Evolutionary conservation across 2,797 vertebrate species (phyloP).

Genomic region (Odontamblyopus lacepedii): DNA sequence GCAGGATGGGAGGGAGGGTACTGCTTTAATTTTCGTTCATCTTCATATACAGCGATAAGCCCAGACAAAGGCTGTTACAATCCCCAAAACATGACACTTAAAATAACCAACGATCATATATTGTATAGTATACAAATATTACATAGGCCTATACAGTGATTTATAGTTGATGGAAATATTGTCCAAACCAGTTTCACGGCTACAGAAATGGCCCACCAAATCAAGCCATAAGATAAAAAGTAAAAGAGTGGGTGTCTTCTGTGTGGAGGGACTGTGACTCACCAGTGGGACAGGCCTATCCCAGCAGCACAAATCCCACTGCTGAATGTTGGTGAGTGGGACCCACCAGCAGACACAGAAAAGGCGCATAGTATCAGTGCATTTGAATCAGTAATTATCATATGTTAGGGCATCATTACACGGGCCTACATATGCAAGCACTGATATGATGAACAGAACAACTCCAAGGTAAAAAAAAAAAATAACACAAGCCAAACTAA

Average conservation of each 20-base stretch:
- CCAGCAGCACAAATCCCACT: conserved; percentile 48
- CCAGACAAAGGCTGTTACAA: conserved; percentile 55
- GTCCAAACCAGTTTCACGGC: conserved; percentile 14
- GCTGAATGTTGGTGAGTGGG: conserved; percentile 22
- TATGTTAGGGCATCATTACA: neutral
- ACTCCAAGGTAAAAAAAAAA: neutral
- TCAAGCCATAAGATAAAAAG: neutral
- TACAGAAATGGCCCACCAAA: conserved; percentile 24
- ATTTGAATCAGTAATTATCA: neutral
- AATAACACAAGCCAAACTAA: neutral
- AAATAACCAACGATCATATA: conserved; percentile 57
- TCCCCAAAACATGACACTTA: conserved; percentile 41
- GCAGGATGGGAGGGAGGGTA: neutral
- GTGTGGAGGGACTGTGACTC: conserved; percentile 21
- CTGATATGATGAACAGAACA: neutral
- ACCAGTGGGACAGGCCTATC: conserved; percentile 51
- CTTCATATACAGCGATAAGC: conserved; percentile 33
- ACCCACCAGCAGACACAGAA: conserved; percentile 2
- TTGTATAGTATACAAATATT: conserved; percentile 60
- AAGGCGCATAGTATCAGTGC: neutral
- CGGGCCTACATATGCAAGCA: neutral
- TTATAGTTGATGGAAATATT: neutral
- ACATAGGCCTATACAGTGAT: conserved; percentile 57
- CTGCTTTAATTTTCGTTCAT: conserved; percentile 60
- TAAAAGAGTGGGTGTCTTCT: conserved; percentile 1